Base-by-base conservation (phyloP, 2,888 invertebrate species). In the Aphidoletes aphidimyza region DNA sequence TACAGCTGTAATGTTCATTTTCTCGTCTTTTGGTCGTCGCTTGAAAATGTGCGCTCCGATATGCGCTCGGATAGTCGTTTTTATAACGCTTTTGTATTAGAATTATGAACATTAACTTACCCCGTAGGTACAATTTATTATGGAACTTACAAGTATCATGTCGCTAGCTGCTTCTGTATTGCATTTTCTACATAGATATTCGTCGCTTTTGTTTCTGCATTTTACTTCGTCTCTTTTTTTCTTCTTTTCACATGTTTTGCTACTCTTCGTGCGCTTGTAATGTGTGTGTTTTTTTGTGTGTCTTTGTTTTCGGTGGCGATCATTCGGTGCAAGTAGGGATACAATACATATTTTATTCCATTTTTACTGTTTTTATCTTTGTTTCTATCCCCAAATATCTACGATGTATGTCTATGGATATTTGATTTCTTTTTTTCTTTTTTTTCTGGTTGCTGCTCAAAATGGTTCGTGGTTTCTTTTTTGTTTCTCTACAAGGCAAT, bases 101-200 rank as follows among this genome's bases (percentile, higher is more conserved):
- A 81, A 69, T 69, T 69, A 69, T 69, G 69, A 69, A 81, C 81
- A 81, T 36, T 37, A 81, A 81, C 37, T 81, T 37, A 81, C 81
- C 81, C 81, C 81, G 81, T 81, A 81, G 81, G 81, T 81, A 81
- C 81, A 22, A 81, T 81, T 81, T 81, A 81, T 81, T 81, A 81
- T 81, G 81, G 22, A 81, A 81, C 81, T 81, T 81, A 81, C 81
- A 81, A 81, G 37, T 37, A 81, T 36, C 81, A 81, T 81, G 81
- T 78, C 78, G 81, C 39, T 81, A n/a, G 5, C 37, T 81, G 37
- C 81, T 37, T 8, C 37, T 81, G 81, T 37, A 81, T 81, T 81
- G 81, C 37, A 81, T 81, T 34, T 69, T 81, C 36, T 81, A 81
- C 78, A 59, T 17, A 14, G 19, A 34, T n/a, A 19, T 34, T 34